Conservation (phyloP, 2,113 vertebrate genomes). For the Sylvia atricapilla region DNA sequence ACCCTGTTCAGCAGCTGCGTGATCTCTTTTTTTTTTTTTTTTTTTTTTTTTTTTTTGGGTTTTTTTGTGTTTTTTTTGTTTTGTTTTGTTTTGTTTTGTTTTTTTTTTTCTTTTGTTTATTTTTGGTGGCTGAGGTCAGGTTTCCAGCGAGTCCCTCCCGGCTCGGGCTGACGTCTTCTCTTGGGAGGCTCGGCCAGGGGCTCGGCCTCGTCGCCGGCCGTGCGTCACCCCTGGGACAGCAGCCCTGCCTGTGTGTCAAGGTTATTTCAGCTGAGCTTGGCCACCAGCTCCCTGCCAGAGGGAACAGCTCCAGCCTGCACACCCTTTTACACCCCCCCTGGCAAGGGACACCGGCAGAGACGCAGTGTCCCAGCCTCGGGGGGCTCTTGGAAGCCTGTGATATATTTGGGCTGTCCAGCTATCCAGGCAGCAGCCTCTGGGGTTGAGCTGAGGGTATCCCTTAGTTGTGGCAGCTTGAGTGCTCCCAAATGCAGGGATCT, state of each 20-base stretch:
- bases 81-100: not conserved
- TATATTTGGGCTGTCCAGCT: not conserved
- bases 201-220: rapidly evolving
- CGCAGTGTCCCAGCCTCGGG: rapidly evolving
- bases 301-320: not conserved
- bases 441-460: not conserved
- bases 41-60: not conserved
- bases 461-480: not conserved
- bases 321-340: not conserved
- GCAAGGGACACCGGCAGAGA: not conserved
- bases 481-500: not conserved
- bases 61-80: not conserved
- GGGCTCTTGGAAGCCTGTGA: rapidly evolving
- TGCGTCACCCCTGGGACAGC: not conserved
- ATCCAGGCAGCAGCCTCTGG: rapidly evolving
- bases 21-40: not conserved
- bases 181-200: rapidly evolving
- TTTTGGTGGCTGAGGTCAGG: not conserved
- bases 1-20: rapidly evolving
- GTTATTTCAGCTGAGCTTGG: not conserved
- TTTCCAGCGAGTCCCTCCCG: rapidly evolving
- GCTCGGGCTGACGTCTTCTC: not conserved
- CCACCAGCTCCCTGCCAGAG: not conserved
- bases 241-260: not conserved
- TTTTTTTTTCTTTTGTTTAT: not conserved